Conservation (phyloP, 92 coral and sea anemone genomes). For the Virgularia gustaviana region DNA sequence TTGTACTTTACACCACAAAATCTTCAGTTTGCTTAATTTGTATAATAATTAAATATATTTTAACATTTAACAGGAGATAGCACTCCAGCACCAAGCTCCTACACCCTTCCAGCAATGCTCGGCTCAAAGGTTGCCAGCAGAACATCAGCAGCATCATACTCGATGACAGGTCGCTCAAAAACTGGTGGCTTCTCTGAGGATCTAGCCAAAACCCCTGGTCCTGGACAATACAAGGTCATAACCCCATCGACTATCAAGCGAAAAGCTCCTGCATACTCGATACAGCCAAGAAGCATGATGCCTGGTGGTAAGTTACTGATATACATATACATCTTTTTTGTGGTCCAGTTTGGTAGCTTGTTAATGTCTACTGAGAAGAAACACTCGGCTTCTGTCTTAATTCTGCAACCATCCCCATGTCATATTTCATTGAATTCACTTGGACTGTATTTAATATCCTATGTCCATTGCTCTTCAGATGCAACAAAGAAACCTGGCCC, state of each 20-base stretch:
- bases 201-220: constrained; percentile 95
- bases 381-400: background rate
- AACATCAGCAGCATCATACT: constrained; percentile 78
- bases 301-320: constrained; percentile 70
- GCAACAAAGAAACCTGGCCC: constrained; percentile 94
- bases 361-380: background rate
- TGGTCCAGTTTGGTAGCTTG: background rate
- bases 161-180: constrained; percentile 87
- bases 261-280: constrained; percentile 70
- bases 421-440: background rate
- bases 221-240: constrained; percentile 72
- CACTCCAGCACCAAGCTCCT: constrained; percentile 88
- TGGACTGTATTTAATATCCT: background rate
- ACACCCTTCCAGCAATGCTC: constrained; percentile 67
- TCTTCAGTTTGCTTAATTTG: background rate
- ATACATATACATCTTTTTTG: background rate
- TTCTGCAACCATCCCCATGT: background rate
- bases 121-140: constrained; percentile 83
- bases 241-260: constrained; percentile 61
- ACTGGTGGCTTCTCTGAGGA: constrained; percentile 98
- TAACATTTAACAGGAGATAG: constrained; percentile 77
- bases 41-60: background rate
- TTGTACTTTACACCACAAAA: background rate
- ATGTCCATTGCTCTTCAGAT: constrained; percentile 51
- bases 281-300: constrained; percentile 78